Conservation (phyloP, 2,113 vertebrate genomes). For the Passer montanus region DNA sequence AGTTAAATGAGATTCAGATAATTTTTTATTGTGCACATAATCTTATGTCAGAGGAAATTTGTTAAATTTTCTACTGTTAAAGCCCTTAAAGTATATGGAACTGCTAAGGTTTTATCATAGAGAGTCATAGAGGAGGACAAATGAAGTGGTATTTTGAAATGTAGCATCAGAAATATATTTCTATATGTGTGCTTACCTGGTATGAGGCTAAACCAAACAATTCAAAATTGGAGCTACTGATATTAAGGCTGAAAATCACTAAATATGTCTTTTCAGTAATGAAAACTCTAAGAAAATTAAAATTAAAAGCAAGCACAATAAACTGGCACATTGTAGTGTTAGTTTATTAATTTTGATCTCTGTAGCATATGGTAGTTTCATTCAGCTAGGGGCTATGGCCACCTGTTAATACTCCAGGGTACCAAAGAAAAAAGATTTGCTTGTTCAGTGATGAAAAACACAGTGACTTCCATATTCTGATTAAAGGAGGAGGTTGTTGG, state of each 20-base stretch:
- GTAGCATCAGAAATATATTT: background rate
- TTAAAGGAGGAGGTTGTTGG: background rate
- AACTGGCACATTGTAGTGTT: constrained; percentile 17
- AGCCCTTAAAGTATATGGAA: background rate
- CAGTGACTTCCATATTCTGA: background rate
- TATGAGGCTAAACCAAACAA: background rate
- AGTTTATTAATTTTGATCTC: constrained; percentile 62
- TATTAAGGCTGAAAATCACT: constrained; percentile 17
- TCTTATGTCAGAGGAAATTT: background rate
- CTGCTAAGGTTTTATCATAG: background rate
- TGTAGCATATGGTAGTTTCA: constrained; percentile 56
- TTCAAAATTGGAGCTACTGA: background rate
- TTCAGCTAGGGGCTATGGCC: constrained; percentile 41
- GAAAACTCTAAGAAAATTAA: constrained; percentile 31
- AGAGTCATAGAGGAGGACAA: background rate
- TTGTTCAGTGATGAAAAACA: constrained; percentile 45
- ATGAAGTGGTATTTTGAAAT: background rate
- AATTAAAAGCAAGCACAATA: constrained; percentile 46
- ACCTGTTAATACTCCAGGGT: constrained; percentile 59
- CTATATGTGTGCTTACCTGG: background rate
- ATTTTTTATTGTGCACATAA: background rate
- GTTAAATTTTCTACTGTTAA: background rate
- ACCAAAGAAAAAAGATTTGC: constrained; percentile 26
- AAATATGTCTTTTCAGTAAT: background rate
- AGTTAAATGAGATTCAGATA: background rate